Evolutionary conservation across 2,797 vertebrate species (phyloP).

Genomic region (Fundulus diaphanus): DNA sequence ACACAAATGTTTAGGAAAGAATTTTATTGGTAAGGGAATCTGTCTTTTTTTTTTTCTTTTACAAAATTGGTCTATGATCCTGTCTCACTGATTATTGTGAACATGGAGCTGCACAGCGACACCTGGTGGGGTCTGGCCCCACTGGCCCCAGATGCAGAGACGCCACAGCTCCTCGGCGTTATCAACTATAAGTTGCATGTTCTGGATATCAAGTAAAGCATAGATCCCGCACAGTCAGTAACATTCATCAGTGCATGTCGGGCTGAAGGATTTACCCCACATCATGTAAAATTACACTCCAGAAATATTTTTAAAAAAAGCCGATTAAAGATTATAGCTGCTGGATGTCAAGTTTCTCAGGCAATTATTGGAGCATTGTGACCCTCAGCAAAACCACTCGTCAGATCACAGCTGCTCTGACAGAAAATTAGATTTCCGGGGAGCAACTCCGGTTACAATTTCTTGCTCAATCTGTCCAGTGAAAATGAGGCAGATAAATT

Average conservation of each 20-base stretch:
- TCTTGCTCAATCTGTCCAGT: background rate
- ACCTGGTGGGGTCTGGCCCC: too few relatives aligned
- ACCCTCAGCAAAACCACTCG: background rate
- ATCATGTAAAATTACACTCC: slow-evolving; percentile 1
- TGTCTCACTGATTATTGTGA: too few relatives aligned
- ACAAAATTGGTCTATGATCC: too few relatives aligned
- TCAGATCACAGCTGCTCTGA: background rate
- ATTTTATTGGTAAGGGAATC: too few relatives aligned
- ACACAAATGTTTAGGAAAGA: too few relatives aligned
- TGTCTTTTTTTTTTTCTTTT: too few relatives aligned
- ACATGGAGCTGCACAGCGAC: too few relatives aligned
- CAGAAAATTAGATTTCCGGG: slow-evolving; percentile 7
- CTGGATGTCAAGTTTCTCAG: background rate
- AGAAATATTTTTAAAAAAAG: slow-evolving; percentile 6
- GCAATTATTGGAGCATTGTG: background rate
- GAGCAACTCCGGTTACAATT: background rate
- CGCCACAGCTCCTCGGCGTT: background rate
- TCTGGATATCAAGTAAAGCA: background rate
- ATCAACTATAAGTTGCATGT: background rate
- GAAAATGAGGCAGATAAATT: background rate
- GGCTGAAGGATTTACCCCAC: background rate
- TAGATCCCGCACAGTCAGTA: background rate
- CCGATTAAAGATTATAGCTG: slow-evolving; percentile 7
- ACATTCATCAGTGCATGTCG: background rate
- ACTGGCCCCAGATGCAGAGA: too few relatives aligned